Conservation (phyloP, 1,140 invertebrate genomes). For the Eurytemora carolleeae region DNA sequence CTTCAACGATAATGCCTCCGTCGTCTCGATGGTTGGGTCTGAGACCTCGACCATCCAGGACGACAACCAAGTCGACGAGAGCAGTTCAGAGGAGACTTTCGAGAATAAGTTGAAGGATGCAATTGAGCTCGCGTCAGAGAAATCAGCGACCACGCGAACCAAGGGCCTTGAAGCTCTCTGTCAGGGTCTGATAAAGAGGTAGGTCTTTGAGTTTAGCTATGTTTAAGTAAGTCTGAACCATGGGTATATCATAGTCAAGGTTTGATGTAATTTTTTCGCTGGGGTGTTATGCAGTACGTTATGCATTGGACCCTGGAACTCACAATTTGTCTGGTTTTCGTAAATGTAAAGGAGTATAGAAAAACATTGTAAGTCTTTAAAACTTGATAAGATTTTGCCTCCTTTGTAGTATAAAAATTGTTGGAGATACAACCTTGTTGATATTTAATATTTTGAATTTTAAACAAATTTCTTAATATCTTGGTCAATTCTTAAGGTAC, state of each 20-base stretch:
- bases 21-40: slow-evolving; percentile 5
- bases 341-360: no score
- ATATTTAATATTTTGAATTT: no score
- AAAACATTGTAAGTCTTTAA: no score
- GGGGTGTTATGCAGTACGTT: no score
- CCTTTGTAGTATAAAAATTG: no score
- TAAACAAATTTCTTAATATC: no score
- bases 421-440: no score
- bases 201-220: slow-evolving; percentile 22
- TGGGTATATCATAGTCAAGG: no score
- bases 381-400: no score
- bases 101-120: slow-evolving; percentile 70
- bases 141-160: slow-evolving; percentile 57
- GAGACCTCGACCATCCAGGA: neutral
- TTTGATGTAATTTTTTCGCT: no score
- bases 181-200: slow-evolving; percentile 48
- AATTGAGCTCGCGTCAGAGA: slow-evolving; percentile 62
- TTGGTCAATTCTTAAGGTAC: no score
- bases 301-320: slow-evolving; percentile 18
- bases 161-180: slow-evolving; percentile 46
- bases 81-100: slow-evolving; percentile 41
- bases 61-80: slow-evolving; percentile 25
- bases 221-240: slow-evolving; percentile 20
- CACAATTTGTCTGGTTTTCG: no score
- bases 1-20: slow-evolving; percentile 12